Conservation (phyloP, 2,888 invertebrate genomes). For the Dione vanillae region DNA sequence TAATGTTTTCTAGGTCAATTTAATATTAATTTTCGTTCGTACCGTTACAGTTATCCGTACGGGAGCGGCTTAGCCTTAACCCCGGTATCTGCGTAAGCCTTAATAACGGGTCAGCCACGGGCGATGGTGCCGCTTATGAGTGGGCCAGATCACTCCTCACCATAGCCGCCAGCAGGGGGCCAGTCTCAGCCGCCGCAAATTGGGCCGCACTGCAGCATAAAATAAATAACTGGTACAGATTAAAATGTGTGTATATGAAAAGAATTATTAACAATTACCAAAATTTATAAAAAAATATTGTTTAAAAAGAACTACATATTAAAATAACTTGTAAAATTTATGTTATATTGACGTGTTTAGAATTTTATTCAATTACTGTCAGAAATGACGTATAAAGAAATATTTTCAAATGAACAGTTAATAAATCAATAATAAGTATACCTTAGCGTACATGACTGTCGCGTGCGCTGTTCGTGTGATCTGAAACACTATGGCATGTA, state of each 20-base stretch:
- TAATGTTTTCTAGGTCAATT: no score
- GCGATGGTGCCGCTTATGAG: slow-evolving; percentile 47
- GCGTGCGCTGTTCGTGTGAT: slow-evolving; percentile 61
- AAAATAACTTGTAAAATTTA: background rate
- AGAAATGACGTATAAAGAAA: no score
- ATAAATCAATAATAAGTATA: slow-evolving; percentile 51
- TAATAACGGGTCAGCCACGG: slow-evolving; percentile 49
- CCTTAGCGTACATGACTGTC: slow-evolving; percentile 77
- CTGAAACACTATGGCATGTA: slow-evolving; percentile 65
- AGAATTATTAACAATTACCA: no score
- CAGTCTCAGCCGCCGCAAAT: slow-evolving; percentile 67
- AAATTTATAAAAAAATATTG: no score
- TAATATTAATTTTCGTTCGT: no score
- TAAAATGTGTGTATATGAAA: background rate
- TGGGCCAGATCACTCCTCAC: slow-evolving; percentile 45
- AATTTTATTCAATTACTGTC: no score
- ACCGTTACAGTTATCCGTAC: slow-evolving; percentile 50
- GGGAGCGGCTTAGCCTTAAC: slow-evolving; percentile 60
- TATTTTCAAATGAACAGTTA: background rate
- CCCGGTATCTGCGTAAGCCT: slow-evolving; percentile 51
- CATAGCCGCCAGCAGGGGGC: slow-evolving; percentile 56
- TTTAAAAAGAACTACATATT: no score
- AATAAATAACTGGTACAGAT: slow-evolving; percentile 63
- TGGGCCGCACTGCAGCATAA: slow-evolving; percentile 74
- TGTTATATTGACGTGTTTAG: no score